Evolutionary conservation across 1,140 invertebrate species (phyloP).

Genomic region (Mamestra configurata): DNA sequence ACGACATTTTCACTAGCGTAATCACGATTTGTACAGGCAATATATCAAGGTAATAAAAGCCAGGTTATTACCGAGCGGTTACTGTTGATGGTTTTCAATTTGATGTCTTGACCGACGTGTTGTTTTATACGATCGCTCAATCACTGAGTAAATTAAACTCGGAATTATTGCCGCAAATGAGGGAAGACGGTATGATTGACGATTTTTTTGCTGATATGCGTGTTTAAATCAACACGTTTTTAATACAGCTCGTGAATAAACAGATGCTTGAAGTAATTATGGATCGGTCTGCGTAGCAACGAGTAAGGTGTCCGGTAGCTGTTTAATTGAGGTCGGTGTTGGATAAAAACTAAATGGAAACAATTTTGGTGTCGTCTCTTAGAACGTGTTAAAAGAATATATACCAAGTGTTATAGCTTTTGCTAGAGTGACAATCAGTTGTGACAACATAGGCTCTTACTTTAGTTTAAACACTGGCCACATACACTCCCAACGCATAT

Average conservation of each 20-base stretch:
- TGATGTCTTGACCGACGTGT: constrained; percentile 77
- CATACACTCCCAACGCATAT: too few relatives aligned
- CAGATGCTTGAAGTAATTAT: constrained; percentile 21
- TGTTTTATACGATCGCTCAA: constrained; percentile 69
- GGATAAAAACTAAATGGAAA: neutral
- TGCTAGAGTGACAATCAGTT: too few relatives aligned
- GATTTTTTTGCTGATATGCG: constrained; percentile 27
- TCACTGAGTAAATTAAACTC: constrained; percentile 42
- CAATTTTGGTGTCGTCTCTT: neutral
- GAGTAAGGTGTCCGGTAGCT: neutral
- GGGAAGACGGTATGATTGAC: constrained; percentile 3
- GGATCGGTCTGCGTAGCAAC: neutral
- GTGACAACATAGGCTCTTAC: too few relatives aligned
- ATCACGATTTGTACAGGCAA: constrained; percentile 84
- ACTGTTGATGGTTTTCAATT: constrained; percentile 85
- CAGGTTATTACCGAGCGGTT: constrained; percentile 74
- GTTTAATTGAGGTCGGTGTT: neutral
- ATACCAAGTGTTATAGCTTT: too few relatives aligned
- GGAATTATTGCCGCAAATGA: constrained; percentile 49
- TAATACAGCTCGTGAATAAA: constrained; percentile 15
- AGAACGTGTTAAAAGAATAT: neutral
- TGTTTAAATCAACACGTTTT: constrained; percentile 34
- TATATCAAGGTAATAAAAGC: constrained; percentile 85
- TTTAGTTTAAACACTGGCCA: too few relatives aligned
- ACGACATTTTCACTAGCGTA: constrained; percentile 86